Evolutionary conservation across 2,113 vertebrate species (phyloP).

Genomic region (Balaeniceps rex): DNA sequence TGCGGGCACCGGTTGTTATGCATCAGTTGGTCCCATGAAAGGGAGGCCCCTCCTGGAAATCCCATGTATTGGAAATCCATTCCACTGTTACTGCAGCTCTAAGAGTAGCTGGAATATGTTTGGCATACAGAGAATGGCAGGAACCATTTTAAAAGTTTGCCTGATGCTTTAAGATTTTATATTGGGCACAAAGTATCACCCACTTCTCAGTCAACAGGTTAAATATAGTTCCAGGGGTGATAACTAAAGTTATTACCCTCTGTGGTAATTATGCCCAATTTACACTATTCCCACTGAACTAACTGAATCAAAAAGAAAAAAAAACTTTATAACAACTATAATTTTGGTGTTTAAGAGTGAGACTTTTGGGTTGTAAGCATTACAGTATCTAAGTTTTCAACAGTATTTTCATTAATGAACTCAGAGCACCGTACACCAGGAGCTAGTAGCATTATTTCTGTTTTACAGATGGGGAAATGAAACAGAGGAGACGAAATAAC

Average conservation of each 20-base stretch:
- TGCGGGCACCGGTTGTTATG: fast-evolving
- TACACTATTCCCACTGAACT: neutral
- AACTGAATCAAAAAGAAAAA: neutral
- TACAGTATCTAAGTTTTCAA: neutral
- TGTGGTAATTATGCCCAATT: neutral
- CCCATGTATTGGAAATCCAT: neutral
- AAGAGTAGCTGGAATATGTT: neutral
- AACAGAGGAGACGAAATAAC: neutral
- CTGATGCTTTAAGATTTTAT: neutral
- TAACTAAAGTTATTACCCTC: neutral
- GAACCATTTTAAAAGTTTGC: neutral
- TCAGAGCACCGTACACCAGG: neutral
- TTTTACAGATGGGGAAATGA: neutral
- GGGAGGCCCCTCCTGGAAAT: neutral
- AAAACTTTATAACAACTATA: neutral
- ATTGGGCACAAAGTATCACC: neutral
- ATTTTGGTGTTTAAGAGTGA: neutral
- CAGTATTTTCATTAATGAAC: neutral
- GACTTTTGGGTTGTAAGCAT: neutral
- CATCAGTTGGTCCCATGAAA: neutral
- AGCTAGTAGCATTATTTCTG: neutral
- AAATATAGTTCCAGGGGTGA: neutral
- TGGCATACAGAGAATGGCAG: neutral
- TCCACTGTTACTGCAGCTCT: neutral
- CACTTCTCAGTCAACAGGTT: neutral